Conservation (phyloP, 2,797 vertebrate genomes). For the Stomatorhinus walkeri region DNA sequence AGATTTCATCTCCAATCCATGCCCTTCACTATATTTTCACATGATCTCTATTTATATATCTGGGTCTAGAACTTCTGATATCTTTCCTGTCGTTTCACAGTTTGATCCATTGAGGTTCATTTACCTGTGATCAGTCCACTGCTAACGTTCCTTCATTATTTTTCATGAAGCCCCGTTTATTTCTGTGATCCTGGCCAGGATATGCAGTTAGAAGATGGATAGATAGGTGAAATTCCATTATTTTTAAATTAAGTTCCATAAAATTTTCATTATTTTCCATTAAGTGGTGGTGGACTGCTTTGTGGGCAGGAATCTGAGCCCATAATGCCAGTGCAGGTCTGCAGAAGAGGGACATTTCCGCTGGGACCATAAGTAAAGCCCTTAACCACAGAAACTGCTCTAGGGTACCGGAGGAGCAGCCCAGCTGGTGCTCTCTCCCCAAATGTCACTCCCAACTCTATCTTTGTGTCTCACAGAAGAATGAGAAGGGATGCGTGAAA, state of each 20-base stretch:
- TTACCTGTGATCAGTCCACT: neutral
- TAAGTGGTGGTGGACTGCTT: neutral
- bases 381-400: neutral
- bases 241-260: constrained; percentile 4
- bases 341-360: neutral
- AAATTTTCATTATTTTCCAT: constrained; percentile 1
- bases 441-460: neutral
- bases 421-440: neutral
- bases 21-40: neutral
- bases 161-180: neutral
- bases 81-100: neutral
- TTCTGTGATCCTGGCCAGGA: neutral
- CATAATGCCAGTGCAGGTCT: neutral
- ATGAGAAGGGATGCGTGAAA: neutral
- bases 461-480: neutral
- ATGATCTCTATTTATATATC: neutral
- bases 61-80: neutral
- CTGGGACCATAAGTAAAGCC: neutral
- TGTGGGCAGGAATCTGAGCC: neutral
- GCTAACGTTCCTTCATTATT: neutral
- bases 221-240: neutral
- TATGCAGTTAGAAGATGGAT: neutral
- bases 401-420: neutral
- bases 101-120: neutral
- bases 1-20: neutral